Base-by-base conservation (phyloP, 37 sponge, comb jelly and placozoan genomes). In the Ianthella basta region DNA sequence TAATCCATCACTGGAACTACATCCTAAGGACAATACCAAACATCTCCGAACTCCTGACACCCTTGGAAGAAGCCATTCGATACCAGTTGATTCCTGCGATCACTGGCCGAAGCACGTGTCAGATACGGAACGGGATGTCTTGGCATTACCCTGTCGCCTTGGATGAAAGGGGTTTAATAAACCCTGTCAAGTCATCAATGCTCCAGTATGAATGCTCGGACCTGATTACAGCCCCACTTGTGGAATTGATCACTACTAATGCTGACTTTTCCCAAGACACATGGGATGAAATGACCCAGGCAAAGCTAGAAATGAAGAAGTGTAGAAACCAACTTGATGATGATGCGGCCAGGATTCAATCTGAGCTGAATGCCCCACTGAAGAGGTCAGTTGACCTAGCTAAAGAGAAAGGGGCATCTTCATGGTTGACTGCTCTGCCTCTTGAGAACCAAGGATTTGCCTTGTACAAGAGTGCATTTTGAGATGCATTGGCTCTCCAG, bases 351-450 rank as follows among this genome's bases (percentile, higher is more conserved):
- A n/a, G n/a, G n/a, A 34, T 40, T 33, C 23, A 38, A 37, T 40
- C 36, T 10, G 30, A 72, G 13, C 73, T 72, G 39, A 50, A 50
- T 4, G 54, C 37, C 37, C 53, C 37, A 8, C 54, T 75, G 6
- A 1, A 1, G 3, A 50, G 40, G 40, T 50, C 53, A 4, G 53
- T 23, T 3, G 50, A 75, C 37, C 78, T 75, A 1, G 41, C 78
- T 2, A 18, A 75, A 41, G 78, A 75, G 2, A 75, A 75, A 53
- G 78, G 78, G 2, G 5, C 78, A 1, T 75, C 44, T 14, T 39
- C 10, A 8, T 75, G 78, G 78, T 50, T 75, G 2, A 75, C 78
- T 12, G 40, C 78, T 3, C 54, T 75, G n/a, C 78, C 78, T 75
- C 21, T 75, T 1, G 78, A 75, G n/a, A 24, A 75, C 37, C 10